Evolutionary conservation across 2,888 invertebrate genomes (phyloP).

Genomic region (Phalera bucephala): DNA sequence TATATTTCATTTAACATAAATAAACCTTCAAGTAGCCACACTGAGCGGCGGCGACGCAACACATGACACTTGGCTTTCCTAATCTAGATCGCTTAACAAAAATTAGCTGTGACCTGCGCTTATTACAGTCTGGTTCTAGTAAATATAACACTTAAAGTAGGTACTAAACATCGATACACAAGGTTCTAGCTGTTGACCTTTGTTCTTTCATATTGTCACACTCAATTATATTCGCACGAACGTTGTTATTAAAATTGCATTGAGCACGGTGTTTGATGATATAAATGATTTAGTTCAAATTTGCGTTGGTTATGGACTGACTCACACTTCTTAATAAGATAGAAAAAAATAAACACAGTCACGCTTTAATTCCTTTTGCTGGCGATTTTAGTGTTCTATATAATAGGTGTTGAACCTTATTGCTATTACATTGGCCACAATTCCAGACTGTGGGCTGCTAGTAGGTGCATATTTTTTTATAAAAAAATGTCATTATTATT

Average conservation of each 20-base stretch:
- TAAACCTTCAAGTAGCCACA: no score
- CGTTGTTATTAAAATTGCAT: neutral
- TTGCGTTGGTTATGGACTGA: no score
- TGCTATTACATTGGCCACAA: no score
- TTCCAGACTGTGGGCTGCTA: no score
- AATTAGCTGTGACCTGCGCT: slow-evolving; percentile 33
- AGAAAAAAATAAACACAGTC: no score
- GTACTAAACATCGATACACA: slow-evolving; percentile 17
- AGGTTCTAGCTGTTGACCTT: slow-evolving; percentile 25
- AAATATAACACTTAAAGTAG: slow-evolving; percentile 31
- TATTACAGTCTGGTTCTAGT: slow-evolving; percentile 25
- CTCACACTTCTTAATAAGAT: no score
- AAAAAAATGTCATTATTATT: no score
- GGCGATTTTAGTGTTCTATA: no score
- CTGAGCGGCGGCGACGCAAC: neutral
- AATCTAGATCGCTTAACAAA: slow-evolving; percentile 45
- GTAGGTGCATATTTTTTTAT: no score
- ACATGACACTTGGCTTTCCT: slow-evolving; percentile 27
- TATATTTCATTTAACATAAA: no score
- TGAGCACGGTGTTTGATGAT: neutral
- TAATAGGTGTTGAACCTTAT: no score
- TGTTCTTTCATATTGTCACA: slow-evolving; percentile 12
- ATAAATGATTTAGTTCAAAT: neutral
- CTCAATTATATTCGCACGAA: slow-evolving; percentile 1
- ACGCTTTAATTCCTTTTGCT: no score